phyloP scores from a whole-genome alignment of 2,888 invertebrate genomes.

The Cheilosia grossa region DNA sequence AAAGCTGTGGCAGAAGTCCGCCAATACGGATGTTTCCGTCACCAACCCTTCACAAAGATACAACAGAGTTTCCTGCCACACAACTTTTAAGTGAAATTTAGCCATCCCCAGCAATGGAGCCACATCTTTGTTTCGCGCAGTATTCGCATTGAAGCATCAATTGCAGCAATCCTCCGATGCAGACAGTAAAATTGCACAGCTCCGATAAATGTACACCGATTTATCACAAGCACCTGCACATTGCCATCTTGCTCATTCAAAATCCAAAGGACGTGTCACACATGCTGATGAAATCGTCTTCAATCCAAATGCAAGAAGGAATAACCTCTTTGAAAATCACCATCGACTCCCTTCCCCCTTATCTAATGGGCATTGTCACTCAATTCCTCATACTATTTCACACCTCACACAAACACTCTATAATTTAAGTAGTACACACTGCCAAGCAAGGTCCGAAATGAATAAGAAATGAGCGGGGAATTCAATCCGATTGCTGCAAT shows the following conservation, averaged over 20 bases:
- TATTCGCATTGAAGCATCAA: not conserved
- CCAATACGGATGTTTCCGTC: not conserved
- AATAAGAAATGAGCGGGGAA: constrained; percentile 55
- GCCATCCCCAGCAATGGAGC: not conserved
- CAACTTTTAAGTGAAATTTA: constrained; percentile 42
- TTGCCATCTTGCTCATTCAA: not conserved
- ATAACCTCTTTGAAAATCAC: constrained; percentile 35
- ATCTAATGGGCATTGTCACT: constrained; percentile 38
- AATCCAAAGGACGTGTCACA: constrained; percentile 18
- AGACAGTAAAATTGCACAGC: not conserved
- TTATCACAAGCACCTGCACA: constrained; percentile 3
- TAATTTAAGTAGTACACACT: constrained; percentile 30
- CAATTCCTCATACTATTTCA: not conserved
- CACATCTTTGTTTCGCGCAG: not conserved
- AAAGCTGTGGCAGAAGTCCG: not conserved
- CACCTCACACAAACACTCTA: constrained; percentile 13
- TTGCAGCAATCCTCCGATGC: not conserved
- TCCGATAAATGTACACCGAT: constrained; percentile 4
- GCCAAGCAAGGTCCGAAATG: constrained; percentile 34
- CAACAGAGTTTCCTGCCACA: not conserved
- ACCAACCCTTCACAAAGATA: no score
- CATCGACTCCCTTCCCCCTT: constrained; percentile 7
- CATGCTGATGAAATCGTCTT: constrained; percentile 33
- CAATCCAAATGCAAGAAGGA: constrained; percentile 3
- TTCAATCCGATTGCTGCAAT: constrained; percentile 17